Conservation (phyloP, 2,113 vertebrate genomes). For the Nicator chloris region DNA sequence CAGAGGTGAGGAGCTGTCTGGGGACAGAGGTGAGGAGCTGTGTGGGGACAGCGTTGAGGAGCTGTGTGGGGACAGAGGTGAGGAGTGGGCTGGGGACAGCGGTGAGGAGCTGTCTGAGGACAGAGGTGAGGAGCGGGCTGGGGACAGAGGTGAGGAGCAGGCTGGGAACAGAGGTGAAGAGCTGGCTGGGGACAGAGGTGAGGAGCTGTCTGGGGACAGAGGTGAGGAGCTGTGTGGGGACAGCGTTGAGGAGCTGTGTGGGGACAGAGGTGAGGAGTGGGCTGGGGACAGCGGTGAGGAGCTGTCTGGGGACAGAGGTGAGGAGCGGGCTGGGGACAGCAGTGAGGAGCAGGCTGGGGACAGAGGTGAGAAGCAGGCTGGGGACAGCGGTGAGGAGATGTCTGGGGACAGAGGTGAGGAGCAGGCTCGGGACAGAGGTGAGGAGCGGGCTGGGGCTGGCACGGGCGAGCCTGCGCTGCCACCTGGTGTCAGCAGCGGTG, state of each 20-base stretch:
- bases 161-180: too few species aligned
- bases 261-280: too few species aligned
- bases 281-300: too few species aligned
- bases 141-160: background rate
- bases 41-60: too few species aligned
- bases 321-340: background rate
- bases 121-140: background rate
- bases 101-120: background rate
- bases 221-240: background rate
- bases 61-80: background rate
- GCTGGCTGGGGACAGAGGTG: too few species aligned
- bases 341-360: too few species aligned
- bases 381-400: too few species aligned
- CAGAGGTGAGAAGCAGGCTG: accelerated
- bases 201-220: background rate
- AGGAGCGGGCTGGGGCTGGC: background rate
- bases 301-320: background rate
- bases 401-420: accelerated
- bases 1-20: too few species aligned
- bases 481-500: background rate
- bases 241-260: background rate
- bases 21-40: too few species aligned
- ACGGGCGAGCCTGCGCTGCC: background rate
- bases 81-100: too few species aligned
- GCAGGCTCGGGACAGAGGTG: accelerated